These are phyloP conservation scores for Cactoblastis cactorum DNA, from an alignment of 2,888 invertebrate species.

Conservation along the genomic window DNA sequence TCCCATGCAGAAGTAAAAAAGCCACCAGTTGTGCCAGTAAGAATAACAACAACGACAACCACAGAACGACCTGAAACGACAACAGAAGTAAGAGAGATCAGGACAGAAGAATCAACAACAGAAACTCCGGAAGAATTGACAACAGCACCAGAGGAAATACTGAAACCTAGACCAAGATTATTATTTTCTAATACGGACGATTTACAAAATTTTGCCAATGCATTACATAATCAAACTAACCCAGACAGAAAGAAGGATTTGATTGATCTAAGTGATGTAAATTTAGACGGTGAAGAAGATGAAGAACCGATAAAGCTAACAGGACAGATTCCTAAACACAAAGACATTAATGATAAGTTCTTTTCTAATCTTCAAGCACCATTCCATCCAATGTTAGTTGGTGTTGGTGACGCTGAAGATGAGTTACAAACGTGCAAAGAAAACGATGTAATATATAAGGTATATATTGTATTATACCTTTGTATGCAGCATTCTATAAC, in stretches of 20 bases:
- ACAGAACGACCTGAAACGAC: constrained; percentile 30
- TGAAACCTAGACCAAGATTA: constrained; percentile 54
- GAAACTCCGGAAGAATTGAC: too few relatives aligned
- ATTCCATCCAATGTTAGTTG: constrained; percentile 50
- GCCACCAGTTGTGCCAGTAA: constrained; percentile 14
- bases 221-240: constrained; percentile 57
- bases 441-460: constrained; percentile 72
- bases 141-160: constrained; percentile 30
- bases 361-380: constrained; percentile 63
- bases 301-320: constrained; percentile 44
- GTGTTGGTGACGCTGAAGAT: constrained; percentile 38
- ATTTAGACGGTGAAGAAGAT: constrained; percentile 83
- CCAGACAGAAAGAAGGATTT: constrained; percentile 45
- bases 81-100: constrained; percentile 29
- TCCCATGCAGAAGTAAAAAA: constrained; percentile 17
- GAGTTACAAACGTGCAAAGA: constrained; percentile 66
- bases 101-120: constrained; percentile 31
- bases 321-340: constrained; percentile 32
- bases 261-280: constrained; percentile 88
- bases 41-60: constrained; percentile 24
- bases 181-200: constrained; percentile 67
- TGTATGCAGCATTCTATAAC: too few relatives aligned
- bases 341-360: constrained; percentile 60
- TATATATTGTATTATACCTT: constrained; percentile 30
- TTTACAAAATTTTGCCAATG: constrained; percentile 63